Evolutionary conservation across 2,888 invertebrate species (phyloP).

Genomic region (Clistopyga incitator): DNA sequence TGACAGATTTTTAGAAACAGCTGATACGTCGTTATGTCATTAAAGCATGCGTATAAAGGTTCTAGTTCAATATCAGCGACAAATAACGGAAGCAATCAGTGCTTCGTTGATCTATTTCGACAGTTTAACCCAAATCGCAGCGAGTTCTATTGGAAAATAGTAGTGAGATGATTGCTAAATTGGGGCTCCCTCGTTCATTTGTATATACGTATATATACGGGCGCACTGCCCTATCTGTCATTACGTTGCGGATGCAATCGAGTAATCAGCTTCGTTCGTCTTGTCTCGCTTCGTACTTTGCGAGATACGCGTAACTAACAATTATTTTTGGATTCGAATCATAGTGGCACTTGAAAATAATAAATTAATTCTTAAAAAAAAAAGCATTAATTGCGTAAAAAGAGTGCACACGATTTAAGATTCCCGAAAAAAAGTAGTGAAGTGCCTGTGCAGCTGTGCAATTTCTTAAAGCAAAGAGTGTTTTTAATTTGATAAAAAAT

Average conservation of each 20-base stretch:
- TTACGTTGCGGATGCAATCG: slow-evolving; percentile 49
- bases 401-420: slow-evolving; percentile 32
- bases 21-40: neutral
- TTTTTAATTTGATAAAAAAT: slow-evolving; percentile 29
- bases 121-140: slow-evolving; percentile 39
- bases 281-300: slow-evolving; percentile 3
- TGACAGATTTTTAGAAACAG: neutral
- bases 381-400: slow-evolving; percentile 7
- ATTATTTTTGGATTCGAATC: slow-evolving; percentile 44
- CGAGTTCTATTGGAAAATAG: slow-evolving; percentile 59
- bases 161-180: slow-evolving; percentile 60
- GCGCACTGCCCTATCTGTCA: slow-evolving; percentile 21
- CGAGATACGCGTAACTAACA: neutral
- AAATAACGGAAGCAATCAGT: slow-evolving; percentile 34
- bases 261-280: slow-evolving; percentile 45
- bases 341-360: slow-evolving; percentile 28
- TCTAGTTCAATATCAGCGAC: slow-evolving; percentile 20
- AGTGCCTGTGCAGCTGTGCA: slow-evolving; percentile 47
- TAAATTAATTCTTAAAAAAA: neutral
- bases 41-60: neutral
- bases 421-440: slow-evolving; percentile 41
- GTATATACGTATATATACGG: slow-evolving; percentile 13
- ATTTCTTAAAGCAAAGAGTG: slow-evolving; percentile 21
- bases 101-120: slow-evolving; percentile 33
- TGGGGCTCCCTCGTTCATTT: slow-evolving; percentile 33